Evolutionary conservation across 2,113 vertebrate species (phyloP), one percentile per base, ranked within the genome.

Genomic region (Myotis davidii): DNA sequence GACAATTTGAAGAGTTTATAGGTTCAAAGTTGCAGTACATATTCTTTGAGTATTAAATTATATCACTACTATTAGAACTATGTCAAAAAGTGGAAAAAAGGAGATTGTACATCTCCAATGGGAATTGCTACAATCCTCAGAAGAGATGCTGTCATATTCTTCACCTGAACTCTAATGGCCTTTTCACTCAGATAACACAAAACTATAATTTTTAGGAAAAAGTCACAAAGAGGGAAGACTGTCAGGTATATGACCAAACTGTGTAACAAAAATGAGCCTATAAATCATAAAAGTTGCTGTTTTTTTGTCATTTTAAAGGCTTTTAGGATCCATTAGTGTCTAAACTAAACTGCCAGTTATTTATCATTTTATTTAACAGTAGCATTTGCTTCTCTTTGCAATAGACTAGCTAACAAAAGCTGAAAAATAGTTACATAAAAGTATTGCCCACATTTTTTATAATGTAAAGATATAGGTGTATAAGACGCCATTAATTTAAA

Each of bases 311-410:
- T 93, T 98, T 98, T 96, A 98, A 98, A 97, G 97, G 94, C 88
- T 98, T 98, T 98, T 92, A 97, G 91, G 32, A 45, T 98, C 94
- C 95, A 98, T 98, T 97, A 98, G 52, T 86, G 48, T 97, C 97
- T 96, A 86, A 96, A 97, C 50, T 91, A 86, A 98, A 97, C 87
- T 95, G 84, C 56, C 37, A 97, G 93, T 86, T 97, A 95, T 97
- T 98, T 97, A 96, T 90, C 52, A 96, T 97, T 97, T 97, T 67
- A 96, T 56, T 97, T 98, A 98, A 95, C 54, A 92, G 37, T 65
- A 96, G 65, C 34, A 97, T 89, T 87, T 93, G 91, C 32, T 96
- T 39, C 6, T 92, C 72, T 97, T 97, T 86, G 37, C 34, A 85
- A 0, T 0, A 90, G 90, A 94, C 83, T 83, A 54, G 0, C 2